Percentiles rank a stretch among this genome's conserved stretches.
phyloP scores from a whole-genome alignment of 2,797 vertebrate genomes.

The Jordanella pulchra region DNA sequence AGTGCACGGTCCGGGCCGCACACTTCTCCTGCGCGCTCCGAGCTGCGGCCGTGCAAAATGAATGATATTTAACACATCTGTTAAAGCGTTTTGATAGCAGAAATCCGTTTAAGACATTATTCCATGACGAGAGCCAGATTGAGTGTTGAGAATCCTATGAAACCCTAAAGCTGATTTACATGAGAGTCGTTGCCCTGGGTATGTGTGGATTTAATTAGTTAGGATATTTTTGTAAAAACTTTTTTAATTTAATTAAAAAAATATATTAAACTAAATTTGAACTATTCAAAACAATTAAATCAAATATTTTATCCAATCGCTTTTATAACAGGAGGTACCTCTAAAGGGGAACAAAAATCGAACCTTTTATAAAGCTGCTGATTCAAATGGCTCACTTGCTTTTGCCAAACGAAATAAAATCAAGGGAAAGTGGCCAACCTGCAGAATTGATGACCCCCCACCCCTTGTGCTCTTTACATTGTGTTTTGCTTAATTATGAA shows the following conservation, averaged over 20 bases:
- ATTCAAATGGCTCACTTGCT: conserved; percentile 87
- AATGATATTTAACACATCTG: conserved; percentile 96
- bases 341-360: not conserved
- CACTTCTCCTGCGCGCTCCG: conserved; percentile 85
- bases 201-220: not conserved
- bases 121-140: conserved; percentile 82
- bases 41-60: conserved; percentile 76
- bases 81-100: conserved; percentile 85
- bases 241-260: no score
- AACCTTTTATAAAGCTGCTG: conserved; percentile 43
- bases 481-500: conserved; percentile 90
- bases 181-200: conserved; percentile 42
- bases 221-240: not conserved
- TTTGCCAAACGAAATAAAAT: conserved; percentile 73
- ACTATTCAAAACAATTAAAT: no score
- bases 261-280: no score
- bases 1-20: conserved; percentile 81
- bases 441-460: conserved; percentile 88
- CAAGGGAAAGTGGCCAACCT: conserved; percentile 87
- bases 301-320: not conserved
- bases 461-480: conserved; percentile 87
- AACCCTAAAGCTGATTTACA: conserved; percentile 71
- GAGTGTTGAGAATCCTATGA: conserved; percentile 80
- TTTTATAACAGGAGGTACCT: not conserved
- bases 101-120: conserved; percentile 83